Base-by-base conservation (phyloP, 2,113 vertebrate species). In the Solea solea region DNA sequence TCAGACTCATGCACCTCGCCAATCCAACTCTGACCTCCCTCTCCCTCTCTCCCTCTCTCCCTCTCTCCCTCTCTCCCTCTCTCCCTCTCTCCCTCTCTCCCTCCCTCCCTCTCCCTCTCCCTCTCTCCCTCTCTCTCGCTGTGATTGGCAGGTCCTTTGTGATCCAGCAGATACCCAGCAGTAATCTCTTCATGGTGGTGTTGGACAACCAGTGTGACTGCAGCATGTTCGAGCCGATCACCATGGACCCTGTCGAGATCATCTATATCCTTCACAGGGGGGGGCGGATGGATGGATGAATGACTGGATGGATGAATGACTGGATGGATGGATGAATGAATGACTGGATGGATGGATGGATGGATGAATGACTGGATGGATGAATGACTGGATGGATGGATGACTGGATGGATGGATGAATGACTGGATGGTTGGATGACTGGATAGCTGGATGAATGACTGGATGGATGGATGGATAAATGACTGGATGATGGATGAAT, bases 111-210 rank as follows among this genome's bases (percentile, higher is more conserved):
- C 15, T 46, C 80, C 15, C 27, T 69, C 7, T 41, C 57, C 71
- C 56, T 78, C 16, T 85, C 71, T 84, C 50, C 42, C 61, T 76
- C 34, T 67, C 49, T 76, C 8, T 55, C 34, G 59, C 74, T 86
- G 27, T 87, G 78, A 85, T 82, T 83, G 86, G 78, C 92, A 99
- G 98, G 88, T 98, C 97, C 56, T 99, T 99, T 89, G 97, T 99
- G 83, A 99, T 99, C 81, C 98, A 99, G 88, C 98, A 99, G 86
- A 99, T 99, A 85, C 98, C 97, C 66, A 99, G 97, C 93, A 99
- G 97, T 91, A 99, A 99, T 82, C 95, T 99, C 58, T 99, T 99
- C 92, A 98, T 99, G 98, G 97, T 99, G 87, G 98, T 99, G 85
- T 96, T 97, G 83, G 96, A 98, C 89, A 97, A 96, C 61, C 95